Evolutionary conservation across 2,113 vertebrate genomes (phyloP), one percentile per base, ranked within the genome.

Genomic region (Thunnus maccoyii): DNA sequence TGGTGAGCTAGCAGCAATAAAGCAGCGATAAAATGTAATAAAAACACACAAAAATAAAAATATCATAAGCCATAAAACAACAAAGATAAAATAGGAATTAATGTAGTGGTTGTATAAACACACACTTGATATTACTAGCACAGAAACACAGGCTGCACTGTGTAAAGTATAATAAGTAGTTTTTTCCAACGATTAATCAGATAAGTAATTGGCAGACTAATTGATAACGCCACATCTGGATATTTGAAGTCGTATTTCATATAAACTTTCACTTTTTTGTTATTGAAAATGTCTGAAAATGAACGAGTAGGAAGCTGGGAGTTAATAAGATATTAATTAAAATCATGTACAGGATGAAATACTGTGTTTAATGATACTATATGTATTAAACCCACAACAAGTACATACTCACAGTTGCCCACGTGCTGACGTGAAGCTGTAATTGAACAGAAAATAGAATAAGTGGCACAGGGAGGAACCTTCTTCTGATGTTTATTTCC

Each of bases 401-500:
- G 46, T 13, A 44, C 67, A 41, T 65, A 58, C 60, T 80, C 2
- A 20, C 3, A 80, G 61, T 30, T 5, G 60, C 67, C 88, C 84
- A 74, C 55, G 55, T 73, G 78, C 67, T 72, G 72, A 73, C 64
- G 52, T 0, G 10, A 57, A 62, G 22, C 58, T 47, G 80, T 10
- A 81, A 86, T 57, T 73, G 50, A 78, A 78, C 16, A 75, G 79
- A 84, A 88, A 87, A 71, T 48, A 80, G 76, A 80, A 55, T 8
- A 76, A 86, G 67, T 87, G 85, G 73, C 74, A 30, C 47, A 52
- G 69, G 81, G 84, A 75, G 80, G 84, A 80, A 65, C 66, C 72
- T 55, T 69, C 60, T 51, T 70, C 32, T 80, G 61, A 88, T 87
- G 85, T 91, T 82, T 30, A 80, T 48, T 88, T 93, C 91, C 87